phyloP scores from a whole-genome alignment of 2,888 invertebrate genomes.

The Cryptus viduatorius region DNA sequence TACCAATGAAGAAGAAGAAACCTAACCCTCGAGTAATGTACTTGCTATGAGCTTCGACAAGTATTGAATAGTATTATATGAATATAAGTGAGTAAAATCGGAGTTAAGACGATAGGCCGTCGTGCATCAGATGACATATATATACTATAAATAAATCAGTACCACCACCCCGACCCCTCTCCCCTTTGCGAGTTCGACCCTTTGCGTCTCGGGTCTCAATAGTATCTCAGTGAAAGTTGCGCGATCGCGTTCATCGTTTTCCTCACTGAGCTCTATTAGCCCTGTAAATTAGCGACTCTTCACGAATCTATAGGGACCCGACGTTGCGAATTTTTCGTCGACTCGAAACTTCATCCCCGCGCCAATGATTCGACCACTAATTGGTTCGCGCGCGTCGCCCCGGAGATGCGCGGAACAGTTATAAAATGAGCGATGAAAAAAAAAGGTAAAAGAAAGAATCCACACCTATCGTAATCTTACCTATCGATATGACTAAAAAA shows the following conservation, averaged over 20 bases:
- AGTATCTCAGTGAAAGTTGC: constrained; percentile 21
- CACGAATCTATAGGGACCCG: constrained; percentile 50
- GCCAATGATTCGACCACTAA: constrained; percentile 36
- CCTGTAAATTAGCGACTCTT: background rate
- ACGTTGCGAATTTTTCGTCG: constrained; percentile 45
- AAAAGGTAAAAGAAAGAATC: constrained; percentile 47
- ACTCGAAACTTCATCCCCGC: constrained; percentile 38
- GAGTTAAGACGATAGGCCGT: constrained; percentile 59
- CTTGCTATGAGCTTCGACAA: constrained; percentile 84
- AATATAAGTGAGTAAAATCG: constrained; percentile 69
- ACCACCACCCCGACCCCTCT: constrained; percentile 7
- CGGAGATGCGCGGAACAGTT: constrained; percentile 21
- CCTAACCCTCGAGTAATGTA: constrained; percentile 82
- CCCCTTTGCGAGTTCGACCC: constrained; percentile 35
- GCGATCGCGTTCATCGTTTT: background rate
- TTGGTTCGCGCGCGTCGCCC: background rate
- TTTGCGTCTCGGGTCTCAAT: constrained; percentile 57
- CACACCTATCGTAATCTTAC: constrained; percentile 70
- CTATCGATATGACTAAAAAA: constrained; percentile 74
- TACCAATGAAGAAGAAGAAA: constrained; percentile 22
- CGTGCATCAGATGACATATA: constrained; percentile 45
- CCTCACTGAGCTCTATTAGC: background rate
- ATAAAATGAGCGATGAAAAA: constrained; percentile 19
- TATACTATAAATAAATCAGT: constrained; percentile 41
- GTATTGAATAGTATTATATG: constrained; percentile 83